Evolutionary conservation across 1,140 invertebrate genomes (phyloP).

Genomic region (Ptiloglossa arizonensis): DNA sequence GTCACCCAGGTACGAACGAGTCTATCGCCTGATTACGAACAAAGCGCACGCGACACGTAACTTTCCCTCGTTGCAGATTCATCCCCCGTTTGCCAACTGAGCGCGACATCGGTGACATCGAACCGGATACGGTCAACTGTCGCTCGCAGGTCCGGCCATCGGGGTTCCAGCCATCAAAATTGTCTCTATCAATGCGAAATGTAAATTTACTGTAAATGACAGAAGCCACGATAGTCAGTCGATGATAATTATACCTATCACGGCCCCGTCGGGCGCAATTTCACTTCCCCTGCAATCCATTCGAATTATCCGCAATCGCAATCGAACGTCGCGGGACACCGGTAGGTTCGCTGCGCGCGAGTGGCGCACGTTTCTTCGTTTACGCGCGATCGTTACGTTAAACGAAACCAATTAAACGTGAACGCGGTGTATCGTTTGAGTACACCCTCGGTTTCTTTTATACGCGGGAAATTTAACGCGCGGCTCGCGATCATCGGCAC

Average conservation of each 20-base stretch:
- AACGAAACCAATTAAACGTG: not conserved
- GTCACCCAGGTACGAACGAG: too few species aligned
- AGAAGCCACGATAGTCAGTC: constrained; percentile 36
- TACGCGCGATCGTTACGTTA: not conserved
- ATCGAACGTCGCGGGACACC: not conserved
- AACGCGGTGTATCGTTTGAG: too few species aligned
- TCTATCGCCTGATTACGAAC: too few species aligned
- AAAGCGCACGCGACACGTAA: too few species aligned
- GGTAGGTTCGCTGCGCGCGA: not conserved
- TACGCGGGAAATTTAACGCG: not conserved
- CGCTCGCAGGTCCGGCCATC: constrained; percentile 3
- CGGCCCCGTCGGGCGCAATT: not conserved
- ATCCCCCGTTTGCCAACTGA: too few species aligned
- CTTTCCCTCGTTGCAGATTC: too few species aligned
- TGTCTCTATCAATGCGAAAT: constrained; percentile 39
- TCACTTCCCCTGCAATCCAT: constrained; percentile 34
- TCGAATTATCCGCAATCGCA: constrained; percentile 27
- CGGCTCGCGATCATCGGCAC: too few species aligned
- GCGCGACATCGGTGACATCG: not conserved
- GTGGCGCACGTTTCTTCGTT: not conserved
- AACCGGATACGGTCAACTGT: constrained; percentile 19
- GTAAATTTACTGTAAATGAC: constrained; percentile 52
- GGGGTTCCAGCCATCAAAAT: constrained; percentile 8
- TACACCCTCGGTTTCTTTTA: not conserved
- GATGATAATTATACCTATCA: constrained; percentile 42